A percentile compares a stretch with the other conserved stretches of the same genome.
phyloP scores from a whole-genome alignment of 2,888 invertebrate genomes.

The Scelioninae gen. 1 region DNA sequence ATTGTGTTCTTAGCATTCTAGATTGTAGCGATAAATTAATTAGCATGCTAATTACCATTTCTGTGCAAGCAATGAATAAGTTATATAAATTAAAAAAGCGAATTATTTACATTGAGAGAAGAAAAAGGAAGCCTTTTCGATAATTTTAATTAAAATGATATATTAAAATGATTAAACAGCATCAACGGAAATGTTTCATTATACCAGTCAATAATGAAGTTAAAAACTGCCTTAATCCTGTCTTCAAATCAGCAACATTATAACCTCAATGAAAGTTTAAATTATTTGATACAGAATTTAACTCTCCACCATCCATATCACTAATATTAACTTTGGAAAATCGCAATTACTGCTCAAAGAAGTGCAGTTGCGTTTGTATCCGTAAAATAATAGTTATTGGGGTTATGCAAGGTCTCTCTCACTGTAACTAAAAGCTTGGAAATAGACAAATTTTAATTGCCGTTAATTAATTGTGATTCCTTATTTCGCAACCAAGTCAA shows the following conservation, averaged over 20 bases:
- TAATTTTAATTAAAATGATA: not conserved
- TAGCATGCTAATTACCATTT: constrained; percentile 74
- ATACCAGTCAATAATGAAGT: too few species aligned
- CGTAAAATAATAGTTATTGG: not conserved
- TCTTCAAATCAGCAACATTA: not conserved
- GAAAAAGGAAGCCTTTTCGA: not conserved
- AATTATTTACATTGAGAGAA: constrained; percentile 22
- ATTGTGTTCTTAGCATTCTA: constrained; percentile 53
- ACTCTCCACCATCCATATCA: not conserved
- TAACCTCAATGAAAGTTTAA: not conserved
- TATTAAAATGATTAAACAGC: not conserved
- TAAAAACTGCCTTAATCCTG: too few species aligned
- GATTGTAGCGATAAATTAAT: constrained; percentile 70
- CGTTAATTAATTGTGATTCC: constrained; percentile 29
- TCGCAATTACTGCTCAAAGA: not conserved
- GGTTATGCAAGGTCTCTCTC: constrained; percentile 7
- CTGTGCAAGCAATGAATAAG: constrained; percentile 29
- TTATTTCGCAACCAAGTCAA: constrained; percentile 28
- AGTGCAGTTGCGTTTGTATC: not conserved
- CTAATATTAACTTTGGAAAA: not conserved
- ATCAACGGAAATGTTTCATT: not conserved
- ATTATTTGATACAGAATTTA: not conserved
- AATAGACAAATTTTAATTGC: constrained; percentile 10
- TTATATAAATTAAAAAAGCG: not conserved
- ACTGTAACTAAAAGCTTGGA: constrained; percentile 13